These are phyloP conservation scores for Cynodonichthys magdalenae DNA, from an alignment of 2,797 vertebrate species.

Conservation along the genomic window DNA sequence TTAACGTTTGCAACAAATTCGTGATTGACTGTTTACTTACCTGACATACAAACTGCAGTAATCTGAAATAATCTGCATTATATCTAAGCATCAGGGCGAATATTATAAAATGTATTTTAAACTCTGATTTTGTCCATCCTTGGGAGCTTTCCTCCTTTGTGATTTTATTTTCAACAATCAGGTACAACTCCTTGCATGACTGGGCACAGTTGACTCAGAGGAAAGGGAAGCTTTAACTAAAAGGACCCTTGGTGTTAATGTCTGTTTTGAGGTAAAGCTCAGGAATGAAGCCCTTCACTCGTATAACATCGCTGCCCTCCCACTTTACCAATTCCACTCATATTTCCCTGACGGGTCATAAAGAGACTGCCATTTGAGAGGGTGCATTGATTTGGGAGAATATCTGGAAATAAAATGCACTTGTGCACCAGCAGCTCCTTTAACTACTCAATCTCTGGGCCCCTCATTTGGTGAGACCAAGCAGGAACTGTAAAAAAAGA, in stretches of 20 bases:
- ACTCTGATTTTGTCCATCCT: constrained; percentile 36
- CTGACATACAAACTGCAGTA: neutral
- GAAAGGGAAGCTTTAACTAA: constrained; percentile 68
- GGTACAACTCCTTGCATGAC: constrained; percentile 53
- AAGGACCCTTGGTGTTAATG: constrained; percentile 68
- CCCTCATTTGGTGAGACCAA: constrained; percentile 74
- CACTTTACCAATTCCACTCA: constrained; percentile 70
- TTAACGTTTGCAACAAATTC: too few species aligned
- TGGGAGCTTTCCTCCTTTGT: constrained; percentile 54
- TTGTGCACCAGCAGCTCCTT: constrained; percentile 72
- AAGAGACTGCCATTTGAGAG: constrained; percentile 81
- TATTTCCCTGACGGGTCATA: constrained; percentile 80
- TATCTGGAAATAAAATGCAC: constrained; percentile 81
- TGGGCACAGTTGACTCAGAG: constrained; percentile 65
- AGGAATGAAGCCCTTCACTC: constrained; percentile 71
- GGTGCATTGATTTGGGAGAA: constrained; percentile 81
- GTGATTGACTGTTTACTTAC: too few species aligned
- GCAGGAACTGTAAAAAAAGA: constrained; percentile 80
- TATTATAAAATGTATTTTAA: constrained; percentile 24
- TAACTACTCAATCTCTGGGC: constrained; percentile 81
- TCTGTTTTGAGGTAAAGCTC: constrained; percentile 63
- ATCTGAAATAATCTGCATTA: constrained; percentile 3
- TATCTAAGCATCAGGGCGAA: constrained; percentile 19
- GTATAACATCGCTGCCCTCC: constrained; percentile 67
- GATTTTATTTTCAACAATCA: constrained; percentile 69